These are phyloP conservation scores for Pseudorasbora parva DNA, from an alignment of 2,113 vertebrate genomes.

Conservation along the genomic window DNA sequence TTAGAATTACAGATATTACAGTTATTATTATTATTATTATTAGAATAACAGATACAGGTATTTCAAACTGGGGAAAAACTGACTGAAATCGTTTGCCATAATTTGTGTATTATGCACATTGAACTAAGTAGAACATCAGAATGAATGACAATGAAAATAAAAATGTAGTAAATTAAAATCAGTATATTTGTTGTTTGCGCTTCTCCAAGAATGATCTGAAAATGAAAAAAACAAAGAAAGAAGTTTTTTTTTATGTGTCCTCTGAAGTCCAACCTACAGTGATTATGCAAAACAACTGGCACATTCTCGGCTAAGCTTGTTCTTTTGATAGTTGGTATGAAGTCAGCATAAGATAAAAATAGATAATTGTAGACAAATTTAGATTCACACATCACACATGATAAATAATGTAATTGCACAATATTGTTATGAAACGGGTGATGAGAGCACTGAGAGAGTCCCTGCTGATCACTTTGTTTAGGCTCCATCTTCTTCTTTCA, in stretches of 20 bases:
- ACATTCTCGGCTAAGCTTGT: background rate
- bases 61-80: background rate
- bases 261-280: background rate
- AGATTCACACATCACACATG: background rate
- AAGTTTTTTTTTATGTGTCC: background rate
- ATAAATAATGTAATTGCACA: background rate
- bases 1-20: background rate
- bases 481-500: slow-evolving; percentile 9
- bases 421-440: slow-evolving; percentile 3
- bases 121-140: background rate
- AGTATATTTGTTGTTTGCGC: background rate
- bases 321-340: slow-evolving; percentile 6
- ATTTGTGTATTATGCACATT: background rate
- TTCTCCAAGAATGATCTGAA: background rate
- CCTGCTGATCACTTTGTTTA: slow-evolving; percentile 6
- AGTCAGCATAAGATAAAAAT: background rate
- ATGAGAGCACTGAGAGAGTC: background rate
- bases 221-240: background rate
- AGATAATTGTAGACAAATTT: background rate
- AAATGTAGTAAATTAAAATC: background rate
- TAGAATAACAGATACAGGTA: no score
- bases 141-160: background rate
- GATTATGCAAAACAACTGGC: slow-evolving; percentile 1
- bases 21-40: no score
- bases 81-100: background rate